Evolutionary conservation across 1,140 invertebrate species (phyloP), one percentile per base, ranked within the genome.

Genomic region (Papilio aristodemus): DNA sequence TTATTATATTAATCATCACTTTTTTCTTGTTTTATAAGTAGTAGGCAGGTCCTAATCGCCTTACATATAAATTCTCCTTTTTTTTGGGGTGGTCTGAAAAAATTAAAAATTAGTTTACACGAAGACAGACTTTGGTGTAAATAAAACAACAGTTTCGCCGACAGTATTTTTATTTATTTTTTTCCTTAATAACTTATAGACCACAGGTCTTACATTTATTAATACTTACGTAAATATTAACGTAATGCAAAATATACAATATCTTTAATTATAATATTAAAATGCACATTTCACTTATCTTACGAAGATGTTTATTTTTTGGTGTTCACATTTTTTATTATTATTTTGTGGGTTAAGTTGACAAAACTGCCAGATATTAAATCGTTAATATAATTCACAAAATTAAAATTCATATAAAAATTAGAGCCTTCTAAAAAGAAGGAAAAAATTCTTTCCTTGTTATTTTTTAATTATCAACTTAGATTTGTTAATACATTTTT

Each of bases 171-270:
- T 73, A 72, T 75, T 72, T 76, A 67, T 59, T 69, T 69, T 76
- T 32, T 78, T 71, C 46, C 74, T 71, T 74, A 80, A 73, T 80
- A 78, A 79, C 85, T 90, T 88, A 89, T 72, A 90, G 87, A 89
- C 88, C 86, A 90, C 66, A 80, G 85, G 87, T 89, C 87, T 89
- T 90, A 90, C 88, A 73, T 68, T 70, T 80, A 76, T 69, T 50
- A 50, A 3, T 76, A 79, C 79, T 78, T 81, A 80, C 41, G 72
- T 78, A 77, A 74, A 67, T 43, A 38, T 71, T 36, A 46, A 50
- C 63, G 63, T 37, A 50, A 66, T 66, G 14, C 22, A 32, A 66
- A 66, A 50, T 32, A 32, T 25, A 64, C 37, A 64, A 22, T 46
- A 10, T 46, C 63, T 25, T 66, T 66, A 66, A 66, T 50, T 14